phyloP scores from a whole-genome alignment of 2,797 vertebrate species.

The Sparus aurata region DNA sequence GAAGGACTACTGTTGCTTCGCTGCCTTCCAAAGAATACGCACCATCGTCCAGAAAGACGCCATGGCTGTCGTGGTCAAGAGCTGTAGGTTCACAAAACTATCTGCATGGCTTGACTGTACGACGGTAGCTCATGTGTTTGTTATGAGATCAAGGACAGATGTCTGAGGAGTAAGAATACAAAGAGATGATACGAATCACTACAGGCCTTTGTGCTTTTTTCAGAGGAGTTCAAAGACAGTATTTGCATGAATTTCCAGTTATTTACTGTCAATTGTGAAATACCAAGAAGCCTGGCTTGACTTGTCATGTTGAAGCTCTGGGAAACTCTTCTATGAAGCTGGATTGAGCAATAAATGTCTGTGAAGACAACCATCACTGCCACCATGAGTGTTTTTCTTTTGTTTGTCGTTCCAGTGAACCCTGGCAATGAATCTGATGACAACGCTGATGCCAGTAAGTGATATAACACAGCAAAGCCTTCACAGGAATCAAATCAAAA shows the following conservation, averaged over 20 bases:
- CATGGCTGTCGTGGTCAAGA: slow-evolving; percentile 84
- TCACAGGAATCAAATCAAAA: neutral
- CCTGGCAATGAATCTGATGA: slow-evolving; percentile 43
- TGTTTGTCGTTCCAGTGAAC: slow-evolving; percentile 60
- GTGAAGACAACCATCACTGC: neutral
- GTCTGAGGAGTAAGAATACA: neutral
- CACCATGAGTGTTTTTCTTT: slow-evolving; percentile 17
- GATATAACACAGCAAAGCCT: slow-evolving; percentile 27
- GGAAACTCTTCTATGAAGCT: slow-evolving; percentile 1
- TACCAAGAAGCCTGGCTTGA: slow-evolving; percentile 37
- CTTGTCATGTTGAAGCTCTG: slow-evolving; percentile 36
- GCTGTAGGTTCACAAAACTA: slow-evolving; percentile 85
- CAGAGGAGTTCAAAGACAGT: neutral
- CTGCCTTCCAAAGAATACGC: slow-evolving; percentile 89
- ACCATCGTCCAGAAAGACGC: slow-evolving; percentile 94
- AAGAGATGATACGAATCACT: neutral
- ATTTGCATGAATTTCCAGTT: neutral
- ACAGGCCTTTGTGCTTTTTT: neutral
- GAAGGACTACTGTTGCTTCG: slow-evolving; percentile 93
- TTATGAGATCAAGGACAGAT: neutral
- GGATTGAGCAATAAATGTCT: slow-evolving; percentile 17
- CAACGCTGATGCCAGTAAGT: slow-evolving; percentile 52
- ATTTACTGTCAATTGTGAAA: neutral
- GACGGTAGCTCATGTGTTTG: neutral
- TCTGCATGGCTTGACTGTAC: neutral